Evolutionary conservation across 2,797 vertebrate genomes (phyloP).

Genomic region (Nyctalus aviator): DNA sequence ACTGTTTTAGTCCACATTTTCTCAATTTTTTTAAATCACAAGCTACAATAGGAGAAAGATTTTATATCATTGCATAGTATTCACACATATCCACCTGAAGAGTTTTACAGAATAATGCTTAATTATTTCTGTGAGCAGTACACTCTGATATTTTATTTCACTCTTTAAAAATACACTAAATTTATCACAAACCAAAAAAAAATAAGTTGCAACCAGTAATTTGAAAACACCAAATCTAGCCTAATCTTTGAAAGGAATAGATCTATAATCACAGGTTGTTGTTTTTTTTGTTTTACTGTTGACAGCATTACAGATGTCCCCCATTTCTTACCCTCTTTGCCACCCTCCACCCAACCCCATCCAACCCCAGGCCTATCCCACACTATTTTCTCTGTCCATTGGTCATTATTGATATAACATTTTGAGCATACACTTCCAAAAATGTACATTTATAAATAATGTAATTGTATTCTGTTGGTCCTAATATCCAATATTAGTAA

Average conservation of each 20-base stretch:
- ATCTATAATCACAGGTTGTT: background rate
- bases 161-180: slow-evolving; percentile 24
- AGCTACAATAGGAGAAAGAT: background rate
- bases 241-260: background rate
- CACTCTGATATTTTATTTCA: background rate
- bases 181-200: background rate
- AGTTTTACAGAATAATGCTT: background rate
- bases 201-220: background rate
- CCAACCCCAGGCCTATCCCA: background rate
- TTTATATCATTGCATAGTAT: background rate
- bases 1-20: background rate
- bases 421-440: background rate
- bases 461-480: background rate
- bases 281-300: background rate
- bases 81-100: background rate
- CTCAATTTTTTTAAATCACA: background rate
- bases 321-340: background rate
- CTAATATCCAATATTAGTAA: background rate
- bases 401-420: background rate
- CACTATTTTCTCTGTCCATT: background rate
- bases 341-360: background rate
- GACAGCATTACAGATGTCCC: background rate
- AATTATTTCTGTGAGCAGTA: background rate
- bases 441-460: background rate
- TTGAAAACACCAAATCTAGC: background rate